phyloP scores from a whole-genome alignment of 1,140 invertebrate species.

The Bombus ignitus region DNA sequence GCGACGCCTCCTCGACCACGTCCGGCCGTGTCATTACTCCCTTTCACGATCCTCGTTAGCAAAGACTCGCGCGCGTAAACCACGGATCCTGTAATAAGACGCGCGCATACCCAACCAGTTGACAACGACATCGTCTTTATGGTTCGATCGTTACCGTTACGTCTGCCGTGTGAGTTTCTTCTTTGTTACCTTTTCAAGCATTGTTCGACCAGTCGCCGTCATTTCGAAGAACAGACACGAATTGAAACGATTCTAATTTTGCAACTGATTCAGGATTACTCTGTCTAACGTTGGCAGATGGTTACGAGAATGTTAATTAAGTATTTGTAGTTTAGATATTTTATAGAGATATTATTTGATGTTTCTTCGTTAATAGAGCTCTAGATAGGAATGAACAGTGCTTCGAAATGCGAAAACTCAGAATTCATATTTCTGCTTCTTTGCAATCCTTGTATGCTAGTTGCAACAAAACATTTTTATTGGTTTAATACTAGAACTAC shows the following conservation, averaged over 20 bases:
- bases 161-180: conserved; percentile 20
- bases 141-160: conserved; percentile 53
- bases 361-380: too few species aligned
- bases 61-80: conserved; percentile 61
- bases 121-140: conserved; percentile 49
- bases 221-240: background rate
- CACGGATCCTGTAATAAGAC: conserved; percentile 65
- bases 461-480: too few species aligned
- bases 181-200: conserved; percentile 33
- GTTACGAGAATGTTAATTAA: too few species aligned
- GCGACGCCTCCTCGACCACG: conserved; percentile 73
- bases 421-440: too few species aligned
- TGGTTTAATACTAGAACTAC: too few species aligned
- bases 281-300: too few species aligned
- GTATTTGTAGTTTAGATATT: too few species aligned
- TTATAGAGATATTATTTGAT: too few species aligned
- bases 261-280: background rate
- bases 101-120: conserved; percentile 48
- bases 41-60: conserved; percentile 80
- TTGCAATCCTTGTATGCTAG: too few species aligned
- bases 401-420: too few species aligned
- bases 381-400: too few species aligned
- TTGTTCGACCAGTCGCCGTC: background rate
- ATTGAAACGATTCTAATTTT: background rate
- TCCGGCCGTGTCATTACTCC: conserved; percentile 80